Evolutionary conservation across 2,797 vertebrate species (phyloP), one percentile per base, ranked within the genome.

Genomic region (Neomorphus geoffroyi): DNA sequence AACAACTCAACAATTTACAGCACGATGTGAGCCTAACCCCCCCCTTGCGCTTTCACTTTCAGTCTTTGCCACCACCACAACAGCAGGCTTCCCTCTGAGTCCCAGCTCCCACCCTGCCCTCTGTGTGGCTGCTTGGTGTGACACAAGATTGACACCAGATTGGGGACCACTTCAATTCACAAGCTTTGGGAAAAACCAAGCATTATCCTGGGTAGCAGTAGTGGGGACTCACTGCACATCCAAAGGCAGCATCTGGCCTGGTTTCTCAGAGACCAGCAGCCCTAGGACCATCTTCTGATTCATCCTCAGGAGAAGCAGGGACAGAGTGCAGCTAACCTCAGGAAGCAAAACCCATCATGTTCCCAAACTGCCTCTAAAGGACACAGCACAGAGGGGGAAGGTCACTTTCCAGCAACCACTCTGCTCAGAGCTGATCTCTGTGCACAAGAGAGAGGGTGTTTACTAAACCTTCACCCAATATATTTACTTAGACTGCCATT

Each of bases 41-140:
- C 12, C n/a, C 69, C 13, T 1, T 0, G 2, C 0, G 2, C n/a
- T 51, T 88, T 14, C 16, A 30, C 26, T 69, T 69, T 79, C 46
- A 46, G 11, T 69, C 24, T 83, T 22, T 27, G 13, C 24, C 5
- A 4, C 61, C 13, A 58, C 4, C 21, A 23, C 26, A 75, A 9
- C 0, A 1, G 5, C 54, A 61, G 4, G 14, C 54, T 71, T 75
- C 11, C 48, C 14, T 1, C 8, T 0, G 2, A 62, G 35, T 21
- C 22, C 30, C 5, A 4, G 24, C 9, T 57, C 17, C 18, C 32
- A 46, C 8, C 18, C 22, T 61, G 13, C 35, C 13, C n/a, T 45
- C n/a, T 8, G 5, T 2, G 6, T 0, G 1, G 26, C 18, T 7
- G 0, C 43, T 37, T 0, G 3, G n/a, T 1, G 1, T 3, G 9